phyloP scores from a whole-genome alignment of 1,140 invertebrate species.

The Pissodes strobi region DNA sequence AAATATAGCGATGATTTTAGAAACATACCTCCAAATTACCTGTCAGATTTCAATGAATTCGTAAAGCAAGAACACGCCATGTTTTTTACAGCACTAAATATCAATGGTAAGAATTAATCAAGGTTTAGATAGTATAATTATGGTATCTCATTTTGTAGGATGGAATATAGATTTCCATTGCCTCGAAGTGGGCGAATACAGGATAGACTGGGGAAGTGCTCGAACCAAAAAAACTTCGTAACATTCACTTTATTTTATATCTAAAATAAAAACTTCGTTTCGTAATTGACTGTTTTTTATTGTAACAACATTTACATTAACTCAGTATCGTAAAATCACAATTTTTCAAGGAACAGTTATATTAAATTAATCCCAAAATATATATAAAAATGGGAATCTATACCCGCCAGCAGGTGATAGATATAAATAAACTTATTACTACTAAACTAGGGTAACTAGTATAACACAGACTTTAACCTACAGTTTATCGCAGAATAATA shows the following conservation, averaged over 20 bases:
- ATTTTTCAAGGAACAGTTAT: no score
- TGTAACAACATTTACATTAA: no score
- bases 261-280: no score
- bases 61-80: slow-evolving; percentile 48
- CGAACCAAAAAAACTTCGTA: slow-evolving; percentile 25
- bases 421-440: no score
- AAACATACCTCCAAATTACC: slow-evolving; percentile 56
- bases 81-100: slow-evolving; percentile 55
- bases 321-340: no score
- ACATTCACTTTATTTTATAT: no score
- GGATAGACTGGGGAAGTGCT: slow-evolving; percentile 34
- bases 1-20: slow-evolving; percentile 42
- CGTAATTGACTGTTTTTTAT: no score
- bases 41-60: slow-evolving; percentile 56
- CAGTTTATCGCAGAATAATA: no score
- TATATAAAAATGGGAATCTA: no score
- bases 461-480: neutral
- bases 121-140: no score
- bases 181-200: slow-evolving; percentile 59
- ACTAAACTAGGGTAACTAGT: no score
- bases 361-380: no score
- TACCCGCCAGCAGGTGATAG: slow-evolving; percentile 21
- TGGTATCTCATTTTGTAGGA: slow-evolving; percentile 59
- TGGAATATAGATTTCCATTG: slow-evolving; percentile 60
- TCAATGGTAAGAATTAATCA: slow-evolving; percentile 60